Base-by-base conservation (phyloP, 2,888 invertebrate genomes). In the Tenthredo mesomela region DNA sequence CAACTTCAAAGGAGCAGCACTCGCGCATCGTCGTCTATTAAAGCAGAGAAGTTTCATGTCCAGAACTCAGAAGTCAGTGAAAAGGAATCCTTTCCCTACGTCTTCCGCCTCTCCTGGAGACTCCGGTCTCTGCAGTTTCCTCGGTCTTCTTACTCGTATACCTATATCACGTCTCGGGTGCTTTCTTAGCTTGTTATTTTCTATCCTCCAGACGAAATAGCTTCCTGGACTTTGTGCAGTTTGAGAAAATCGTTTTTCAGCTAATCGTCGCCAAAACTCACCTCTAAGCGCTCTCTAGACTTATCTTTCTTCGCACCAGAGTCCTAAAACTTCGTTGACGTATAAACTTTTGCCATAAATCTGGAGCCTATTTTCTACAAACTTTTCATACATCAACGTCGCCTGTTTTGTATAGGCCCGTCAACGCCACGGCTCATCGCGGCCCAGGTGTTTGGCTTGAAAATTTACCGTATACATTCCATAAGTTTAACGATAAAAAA, bases 271-370 rank as follows among this genome's bases (percentile, higher is more conserved):
- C 40, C 25, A 18, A 67, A 67, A 82, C 15, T 70, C n/a, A 54
- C 54, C 50, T 50, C 67, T 70, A 47, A 82, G 67, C 82, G 67
- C 18, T 67, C 50, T 29, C 5, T 50, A 61, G 82, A 82, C 82
- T 70, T 82, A 82, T 82, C 82, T 82, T 33, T 43, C 50, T 67
- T 82, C 67, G 47, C 50, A 50, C n/a, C 25, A 33, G 10, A 43
- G 67, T 43, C 70, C 82, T 43, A 7, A 82, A 67, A 67, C 47
- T 70, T 82, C 65, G 9, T 50, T 29, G 82, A 43, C n/a, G 67
- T 70, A 47, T 25, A 70, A 82, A 82, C 82, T 82, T 82, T 82
- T 21, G 47, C 67, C 82, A 70, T 82, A 82, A 82, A 82, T 82
- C 82, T 82, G 67, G 40, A 70, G 82, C 67, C 82, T 67, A 82